phyloP scores from a whole-genome alignment of 1,140 invertebrate genomes.

The Megalonaias nervosa region DNA sequence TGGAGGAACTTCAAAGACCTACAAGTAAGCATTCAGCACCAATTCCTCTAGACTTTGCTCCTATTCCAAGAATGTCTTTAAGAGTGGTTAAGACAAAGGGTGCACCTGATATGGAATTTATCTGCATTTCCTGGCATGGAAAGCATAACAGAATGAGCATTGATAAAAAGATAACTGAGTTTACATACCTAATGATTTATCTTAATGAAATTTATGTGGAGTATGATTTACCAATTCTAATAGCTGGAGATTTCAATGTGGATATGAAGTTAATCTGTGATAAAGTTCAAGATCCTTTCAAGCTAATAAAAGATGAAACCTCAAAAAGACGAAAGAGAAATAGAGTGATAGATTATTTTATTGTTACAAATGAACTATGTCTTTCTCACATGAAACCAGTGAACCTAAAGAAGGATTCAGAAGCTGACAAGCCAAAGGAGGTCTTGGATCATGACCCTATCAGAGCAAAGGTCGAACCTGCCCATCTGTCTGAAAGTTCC shows the following conservation, averaged over 20 bases:
- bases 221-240: slow-evolving; percentile 14
- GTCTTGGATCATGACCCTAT: slow-evolving; percentile 13
- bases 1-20: neutral
- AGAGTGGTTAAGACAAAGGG: neutral
- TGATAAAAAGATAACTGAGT: slow-evolving; percentile 11
- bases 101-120: slow-evolving; percentile 4
- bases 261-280: slow-evolving; percentile 3
- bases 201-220: slow-evolving; percentile 7
- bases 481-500: too few species aligned
- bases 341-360: slow-evolving; percentile 7
- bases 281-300: slow-evolving; percentile 4
- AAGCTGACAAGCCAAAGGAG: neutral
- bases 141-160: neutral
- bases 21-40: slow-evolving; percentile 5
- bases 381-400: neutral
- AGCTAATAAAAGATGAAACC: neutral
- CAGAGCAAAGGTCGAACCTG: neutral
- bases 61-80: slow-evolving; percentile 5
- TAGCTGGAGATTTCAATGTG: slow-evolving; percentile 17
- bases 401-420: slow-evolving; percentile 4
- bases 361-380: slow-evolving; percentile 6
- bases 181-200: slow-evolving; percentile 16
- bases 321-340: neutral
- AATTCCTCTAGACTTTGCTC: slow-evolving; percentile 13
- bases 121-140: slow-evolving; percentile 19